Percentiles rank a stretch among this genome's conserved stretches.
Evolutionary conservation across 2,797 vertebrate species (phyloP).

Genomic region (Lacerta bilineata): DNA sequence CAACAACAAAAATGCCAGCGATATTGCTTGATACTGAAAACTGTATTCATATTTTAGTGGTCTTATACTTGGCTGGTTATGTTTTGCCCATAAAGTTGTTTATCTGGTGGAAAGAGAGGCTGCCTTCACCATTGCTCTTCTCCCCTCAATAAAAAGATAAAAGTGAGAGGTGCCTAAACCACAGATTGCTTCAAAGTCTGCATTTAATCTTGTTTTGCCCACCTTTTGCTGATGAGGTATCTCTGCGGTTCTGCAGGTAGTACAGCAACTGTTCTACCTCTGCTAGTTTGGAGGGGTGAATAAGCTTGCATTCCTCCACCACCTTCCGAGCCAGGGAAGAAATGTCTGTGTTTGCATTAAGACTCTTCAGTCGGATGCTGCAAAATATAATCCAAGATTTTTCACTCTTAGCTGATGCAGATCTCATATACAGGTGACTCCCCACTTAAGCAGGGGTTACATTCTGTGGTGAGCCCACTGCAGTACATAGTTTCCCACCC

Average conservation of each 20-base stretch:
- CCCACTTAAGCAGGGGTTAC: no score
- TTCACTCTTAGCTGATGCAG: neutral
- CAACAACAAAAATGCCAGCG: neutral
- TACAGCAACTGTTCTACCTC: slow-evolving; percentile 94
- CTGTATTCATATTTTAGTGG: slow-evolving; percentile 8
- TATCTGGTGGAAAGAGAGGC: neutral
- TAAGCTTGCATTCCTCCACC: slow-evolving; percentile 95
- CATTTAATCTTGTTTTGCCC: neutral
- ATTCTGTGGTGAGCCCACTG: no score
- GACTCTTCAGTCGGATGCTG: slow-evolving; percentile 93
- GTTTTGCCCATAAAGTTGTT: neutral
- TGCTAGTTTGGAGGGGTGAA: slow-evolving; percentile 88
- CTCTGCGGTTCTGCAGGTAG: slow-evolving; percentile 93
- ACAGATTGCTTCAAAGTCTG: neutral
- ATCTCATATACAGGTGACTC: neutral
- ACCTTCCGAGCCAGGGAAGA: slow-evolving; percentile 91
- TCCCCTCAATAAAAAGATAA: neutral
- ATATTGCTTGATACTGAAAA: slow-evolving; percentile 33
- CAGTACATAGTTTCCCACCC: no score
- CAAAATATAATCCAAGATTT: slow-evolving; percentile 48
- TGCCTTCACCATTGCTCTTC: neutral
- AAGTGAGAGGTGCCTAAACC: neutral
- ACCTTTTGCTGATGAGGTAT: slow-evolving; percentile 82
- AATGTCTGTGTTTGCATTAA: slow-evolving; percentile 91
- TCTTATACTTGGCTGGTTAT: neutral